A percentile compares a stretch with the other conserved stretches of the same genome.
These are phyloP conservation scores for Protophormia terraenovae DNA, from an alignment of 2,888 invertebrate species.

Conservation along the genomic window DNA sequence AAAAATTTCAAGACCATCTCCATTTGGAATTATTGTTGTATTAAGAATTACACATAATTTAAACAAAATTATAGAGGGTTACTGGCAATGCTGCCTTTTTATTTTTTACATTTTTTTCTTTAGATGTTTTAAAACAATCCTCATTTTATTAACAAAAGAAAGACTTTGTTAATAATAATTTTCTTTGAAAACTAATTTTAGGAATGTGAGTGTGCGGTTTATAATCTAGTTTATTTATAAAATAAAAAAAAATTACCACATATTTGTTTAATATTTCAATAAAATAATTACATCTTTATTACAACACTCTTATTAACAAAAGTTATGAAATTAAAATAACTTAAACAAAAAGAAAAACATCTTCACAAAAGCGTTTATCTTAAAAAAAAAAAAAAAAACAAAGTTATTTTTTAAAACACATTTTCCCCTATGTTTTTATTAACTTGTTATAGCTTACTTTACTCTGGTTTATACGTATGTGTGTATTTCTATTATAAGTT, in stretches of 20 bases:
- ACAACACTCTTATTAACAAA: conserved; percentile 8
- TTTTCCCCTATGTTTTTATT: no score
- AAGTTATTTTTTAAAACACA: no score
- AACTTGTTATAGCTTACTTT: no score
- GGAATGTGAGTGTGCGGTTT: neutral
- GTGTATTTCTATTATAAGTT: no score
- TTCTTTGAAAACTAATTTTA: conserved; percentile 21
- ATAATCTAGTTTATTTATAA: no score
- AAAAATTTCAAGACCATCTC: conserved; percentile 45
- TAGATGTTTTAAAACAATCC: neutral
- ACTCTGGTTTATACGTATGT: neutral
- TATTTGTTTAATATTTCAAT: conserved; percentile 10
- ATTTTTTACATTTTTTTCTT: neutral
- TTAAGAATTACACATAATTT: conserved; percentile 6
- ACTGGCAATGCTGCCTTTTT: neutral
- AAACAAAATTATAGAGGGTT: neutral
- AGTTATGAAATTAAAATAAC: conserved; percentile 1
- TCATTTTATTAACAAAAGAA: conserved; percentile 2
- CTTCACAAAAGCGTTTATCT: no score
- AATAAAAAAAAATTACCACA: neutral
- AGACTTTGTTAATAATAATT: conserved; percentile 15
- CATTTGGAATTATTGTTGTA: conserved; percentile 18
- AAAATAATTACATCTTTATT: conserved; percentile 25
- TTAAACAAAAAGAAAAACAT: no score
- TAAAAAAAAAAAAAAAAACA: neutral